Conservation (phyloP, 1,140 invertebrate species). For the Drosophila obscura region DNA sequence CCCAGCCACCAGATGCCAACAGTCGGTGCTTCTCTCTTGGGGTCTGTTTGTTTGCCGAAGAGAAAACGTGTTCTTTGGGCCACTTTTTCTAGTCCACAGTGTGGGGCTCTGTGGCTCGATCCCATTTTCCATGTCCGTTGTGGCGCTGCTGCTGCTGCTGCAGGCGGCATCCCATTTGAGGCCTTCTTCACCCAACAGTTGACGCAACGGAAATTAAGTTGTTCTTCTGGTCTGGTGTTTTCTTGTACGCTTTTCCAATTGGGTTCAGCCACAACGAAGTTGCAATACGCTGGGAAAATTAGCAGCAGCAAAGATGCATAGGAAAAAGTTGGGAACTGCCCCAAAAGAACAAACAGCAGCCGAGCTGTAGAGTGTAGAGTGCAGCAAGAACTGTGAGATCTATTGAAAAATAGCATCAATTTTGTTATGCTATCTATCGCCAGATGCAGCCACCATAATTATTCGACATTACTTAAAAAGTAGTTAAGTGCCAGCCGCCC, state of each 20-base stretch:
- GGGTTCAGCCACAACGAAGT: neutral
- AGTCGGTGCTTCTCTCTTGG: constrained; percentile 6
- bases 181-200: constrained; percentile 46
- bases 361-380: too few species aligned
- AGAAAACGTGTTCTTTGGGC: constrained; percentile 31
- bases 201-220: constrained; percentile 66
- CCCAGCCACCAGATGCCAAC: neutral
- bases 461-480: constrained; percentile 58
- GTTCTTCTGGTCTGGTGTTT: constrained; percentile 30
- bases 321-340: too few species aligned
- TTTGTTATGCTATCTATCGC: constrained; percentile 19
- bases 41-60: neutral
- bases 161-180: constrained; percentile 58
- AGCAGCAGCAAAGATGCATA: too few species aligned
- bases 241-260: neutral
- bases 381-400: neutral
- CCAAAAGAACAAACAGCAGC: too few species aligned
- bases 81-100: constrained; percentile 35
- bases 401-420: constrained; percentile 2
- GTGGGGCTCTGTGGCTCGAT: constrained; percentile 14
- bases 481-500: constrained; percentile 44
- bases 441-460: constrained; percentile 43
- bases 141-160: constrained; percentile 33
- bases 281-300: constrained; percentile 4
- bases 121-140: constrained; percentile 52